A percentile compares a stretch with the other conserved stretches of the same genome.
phyloP scores from a whole-genome alignment of 2,888 invertebrate species.

The Nymphalis c-album region DNA sequence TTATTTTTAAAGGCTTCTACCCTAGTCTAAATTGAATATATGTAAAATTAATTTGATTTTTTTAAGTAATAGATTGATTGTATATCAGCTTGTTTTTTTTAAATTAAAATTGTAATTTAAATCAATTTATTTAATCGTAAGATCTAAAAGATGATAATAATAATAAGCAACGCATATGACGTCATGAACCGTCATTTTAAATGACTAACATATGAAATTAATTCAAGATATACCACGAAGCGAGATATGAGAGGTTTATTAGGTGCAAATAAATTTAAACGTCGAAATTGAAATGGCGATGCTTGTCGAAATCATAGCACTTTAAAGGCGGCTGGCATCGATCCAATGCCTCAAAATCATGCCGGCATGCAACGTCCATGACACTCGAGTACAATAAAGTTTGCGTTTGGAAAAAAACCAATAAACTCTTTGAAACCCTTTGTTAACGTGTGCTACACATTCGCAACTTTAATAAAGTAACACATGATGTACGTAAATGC shows the following conservation, averaged over 20 bases:
- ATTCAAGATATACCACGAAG: constrained; percentile 10
- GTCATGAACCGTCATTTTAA: background rate
- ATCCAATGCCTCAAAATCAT: constrained; percentile 9
- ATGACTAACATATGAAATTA: background rate
- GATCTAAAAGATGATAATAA: too few relatives aligned
- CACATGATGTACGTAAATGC: background rate
- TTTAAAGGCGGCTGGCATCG: constrained; percentile 10
- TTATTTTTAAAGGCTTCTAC: too few relatives aligned
- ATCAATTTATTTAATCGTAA: too few relatives aligned
- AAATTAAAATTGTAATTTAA: too few relatives aligned
- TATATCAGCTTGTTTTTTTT: too few relatives aligned
- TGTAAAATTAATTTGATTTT: too few relatives aligned
- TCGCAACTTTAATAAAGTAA: background rate
- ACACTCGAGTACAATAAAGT: constrained; percentile 6
- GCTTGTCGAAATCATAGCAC: constrained; percentile 5
- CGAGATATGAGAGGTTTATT: constrained; percentile 5
- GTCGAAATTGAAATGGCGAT: constrained; percentile 6
- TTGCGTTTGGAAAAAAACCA: constrained; percentile 1
- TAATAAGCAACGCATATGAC: too few relatives aligned
- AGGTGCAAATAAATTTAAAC: constrained; percentile 5
- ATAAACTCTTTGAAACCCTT: background rate
- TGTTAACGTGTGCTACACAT: background rate
- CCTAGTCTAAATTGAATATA: too few relatives aligned
- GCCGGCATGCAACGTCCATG: background rate
- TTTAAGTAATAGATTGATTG: too few relatives aligned